Base-by-base conservation (phyloP, 2,888 invertebrate species). In the Strigamia maritima region DNA sequence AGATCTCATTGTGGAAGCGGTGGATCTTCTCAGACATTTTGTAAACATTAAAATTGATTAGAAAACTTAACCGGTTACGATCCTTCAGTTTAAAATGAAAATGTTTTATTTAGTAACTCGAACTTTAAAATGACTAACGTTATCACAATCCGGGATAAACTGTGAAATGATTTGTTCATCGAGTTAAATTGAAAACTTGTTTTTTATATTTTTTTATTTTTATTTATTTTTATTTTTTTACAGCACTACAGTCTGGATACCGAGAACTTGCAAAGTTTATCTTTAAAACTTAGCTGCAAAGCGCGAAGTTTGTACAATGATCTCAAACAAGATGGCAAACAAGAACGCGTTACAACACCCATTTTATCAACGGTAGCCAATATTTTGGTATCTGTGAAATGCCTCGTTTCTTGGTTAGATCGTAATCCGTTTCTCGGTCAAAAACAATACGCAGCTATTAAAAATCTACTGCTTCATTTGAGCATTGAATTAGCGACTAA, bases 241-340 rank as follows among this genome's bases (percentile, higher is more conserved):
- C 87, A 95, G 94, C 94, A 97, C 86, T 96, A 94, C 88, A 94
- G 94, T 85, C 87, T 95, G 84, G 93, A 94, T 81, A 91, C 93
- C 82, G 97, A 98, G 87, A 97, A 96, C 86, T 88, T 97, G 81
- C 97, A 97, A 88, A 91, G 93, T 82, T 88, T 97, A 84, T 94
- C 97, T 0, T 87, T 96, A 84, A 91, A 92, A 82, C 89, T 97
- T 81, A 92, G 94, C 0, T 94, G 93, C 83, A 91, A 92, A 80
- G 93, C 95, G n/a, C 89, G 92, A 82, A 91, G 92, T 83, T 87
- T 94, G 70, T 90, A 90, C 84, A 91, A 91, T 83, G 92, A 93
- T 84, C 86, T 94, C 75, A 83, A 84, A 79, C 40, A 49, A 8
- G 74, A 76, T 8, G 80, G 79, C n/a, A 79, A 80, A 44, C 79